phyloP scores from a whole-genome alignment of 2,888 invertebrate genomes.

The Auanema sp. region DNA sequence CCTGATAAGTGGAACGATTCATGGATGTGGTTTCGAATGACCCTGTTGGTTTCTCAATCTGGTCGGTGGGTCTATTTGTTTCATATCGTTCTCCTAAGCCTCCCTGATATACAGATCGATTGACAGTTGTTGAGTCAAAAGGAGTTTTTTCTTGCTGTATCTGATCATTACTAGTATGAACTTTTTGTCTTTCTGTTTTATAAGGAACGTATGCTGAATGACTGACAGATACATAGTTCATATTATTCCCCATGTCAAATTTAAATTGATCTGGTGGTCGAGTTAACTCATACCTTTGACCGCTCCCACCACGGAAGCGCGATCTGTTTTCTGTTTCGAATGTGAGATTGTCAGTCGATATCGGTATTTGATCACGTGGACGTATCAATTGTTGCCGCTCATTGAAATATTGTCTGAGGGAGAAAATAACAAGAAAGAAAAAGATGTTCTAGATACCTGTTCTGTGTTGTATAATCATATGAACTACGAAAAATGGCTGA shows the following conservation, averaged over 20 bases:
- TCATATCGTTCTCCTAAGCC: constrained; percentile 4
- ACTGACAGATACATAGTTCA: no score
- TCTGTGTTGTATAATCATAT: not conserved
- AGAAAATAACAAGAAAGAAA: no score
- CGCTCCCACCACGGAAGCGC: not conserved
- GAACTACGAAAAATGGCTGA: not conserved
- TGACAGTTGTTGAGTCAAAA: not conserved
- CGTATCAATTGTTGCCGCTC: no score
- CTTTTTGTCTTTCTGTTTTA: not conserved
- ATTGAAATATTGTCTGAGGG: no score
- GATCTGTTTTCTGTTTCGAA: not conserved
- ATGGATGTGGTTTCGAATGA: not conserved
- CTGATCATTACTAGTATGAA: not conserved
- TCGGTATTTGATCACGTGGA: not conserved
- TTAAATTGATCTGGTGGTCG: not conserved
- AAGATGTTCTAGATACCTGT: not conserved
- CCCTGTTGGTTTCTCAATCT: constrained; percentile 1
- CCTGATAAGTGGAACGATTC: constrained; percentile 4
- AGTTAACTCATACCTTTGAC: not conserved
- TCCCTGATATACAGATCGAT: not conserved
- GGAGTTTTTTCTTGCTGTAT: not conserved
- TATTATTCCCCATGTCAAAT: no score
- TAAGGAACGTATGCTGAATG: not conserved
- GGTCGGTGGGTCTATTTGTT: constrained; percentile 2
- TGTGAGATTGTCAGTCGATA: not conserved